These are phyloP conservation scores for Pseudopleuronectes americanus DNA, from an alignment of 2,797 vertebrate genomes.

Conservation along the genomic window DNA sequence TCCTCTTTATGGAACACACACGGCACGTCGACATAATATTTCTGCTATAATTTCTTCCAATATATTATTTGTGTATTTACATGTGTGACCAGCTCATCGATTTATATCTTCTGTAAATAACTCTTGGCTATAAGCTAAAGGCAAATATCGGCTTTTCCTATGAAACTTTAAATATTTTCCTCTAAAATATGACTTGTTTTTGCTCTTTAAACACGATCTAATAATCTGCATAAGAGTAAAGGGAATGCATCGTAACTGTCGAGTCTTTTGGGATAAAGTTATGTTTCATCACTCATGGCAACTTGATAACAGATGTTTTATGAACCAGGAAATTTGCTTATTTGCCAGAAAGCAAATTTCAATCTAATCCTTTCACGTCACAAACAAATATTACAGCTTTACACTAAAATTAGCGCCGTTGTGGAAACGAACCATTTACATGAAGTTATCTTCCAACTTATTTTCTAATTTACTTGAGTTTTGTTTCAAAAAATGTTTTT, in stretches of 20 bases:
- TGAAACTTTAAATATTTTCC: constrained; percentile 48
- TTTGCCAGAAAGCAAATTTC: neutral
- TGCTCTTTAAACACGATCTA: constrained; percentile 31
- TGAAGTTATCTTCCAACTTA: no score
- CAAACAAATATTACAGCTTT: neutral
- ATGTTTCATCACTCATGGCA: constrained; percentile 12
- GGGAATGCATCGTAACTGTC: constrained; percentile 45
- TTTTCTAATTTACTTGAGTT: neutral
- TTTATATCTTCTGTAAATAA: constrained; percentile 44
- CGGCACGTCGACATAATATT: constrained; percentile 59
- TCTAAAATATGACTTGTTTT: constrained; percentile 42
- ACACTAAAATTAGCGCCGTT: no score
- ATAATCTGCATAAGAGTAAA: constrained; percentile 50
- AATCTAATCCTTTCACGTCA: no score
- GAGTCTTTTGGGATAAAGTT: neutral
- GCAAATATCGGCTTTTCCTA: constrained; percentile 70
- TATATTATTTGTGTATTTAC: constrained; percentile 72
- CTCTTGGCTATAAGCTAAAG: constrained; percentile 60
- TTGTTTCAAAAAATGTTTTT: neutral
- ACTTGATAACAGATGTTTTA: neutral
- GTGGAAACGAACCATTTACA: no score
- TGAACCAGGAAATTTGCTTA: neutral
- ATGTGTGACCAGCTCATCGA: constrained; percentile 45
- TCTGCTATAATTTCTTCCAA: constrained; percentile 43
- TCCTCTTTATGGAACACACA: constrained; percentile 24